A percentile compares a stretch with the other conserved stretches of the same genome.
phyloP scores from a whole-genome alignment of 2,113 vertebrate genomes.

The Phalacrocorax brasilianus region DNA sequence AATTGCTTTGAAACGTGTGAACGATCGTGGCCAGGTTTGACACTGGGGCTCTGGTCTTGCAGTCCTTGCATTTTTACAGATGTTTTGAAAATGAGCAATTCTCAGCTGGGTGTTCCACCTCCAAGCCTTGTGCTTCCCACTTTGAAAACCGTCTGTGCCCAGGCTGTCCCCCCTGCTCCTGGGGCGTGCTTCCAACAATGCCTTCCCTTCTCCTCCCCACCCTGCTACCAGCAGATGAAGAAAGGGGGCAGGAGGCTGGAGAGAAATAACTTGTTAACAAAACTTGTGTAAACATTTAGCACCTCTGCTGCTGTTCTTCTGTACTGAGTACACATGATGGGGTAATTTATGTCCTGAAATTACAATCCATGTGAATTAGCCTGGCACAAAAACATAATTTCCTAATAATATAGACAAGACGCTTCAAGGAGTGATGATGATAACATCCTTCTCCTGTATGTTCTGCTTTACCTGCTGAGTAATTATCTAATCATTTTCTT shows the following conservation, averaged over 20 bases:
- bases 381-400: slow-evolving; percentile 43
- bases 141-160: neutral
- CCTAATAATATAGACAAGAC: slow-evolving; percentile 44
- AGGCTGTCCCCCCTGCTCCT: neutral
- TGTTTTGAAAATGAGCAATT: neutral
- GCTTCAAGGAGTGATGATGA: slow-evolving; percentile 42
- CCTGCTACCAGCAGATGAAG: neutral
- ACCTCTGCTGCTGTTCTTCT: neutral
- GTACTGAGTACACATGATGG: neutral
- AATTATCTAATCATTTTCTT: slow-evolving; percentile 19
- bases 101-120: neutral
- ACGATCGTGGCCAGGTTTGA: no score
- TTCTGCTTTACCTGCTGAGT: slow-evolving; percentile 23
- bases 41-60: neutral
- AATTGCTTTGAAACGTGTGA: neutral
- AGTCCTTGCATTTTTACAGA: neutral
- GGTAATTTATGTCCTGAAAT: slow-evolving; percentile 55
- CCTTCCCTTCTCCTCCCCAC: neutral
- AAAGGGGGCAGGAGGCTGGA: neutral
- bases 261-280: neutral
- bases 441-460: neutral
- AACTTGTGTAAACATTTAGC: neutral
- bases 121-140: neutral
- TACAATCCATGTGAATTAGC: slow-evolving; percentile 50
- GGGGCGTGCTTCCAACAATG: neutral